Evolutionary conservation across 2,888 invertebrate genomes (phyloP), one percentile per base, ranked within the genome.

Genomic region (Mermis nigrescens): DNA sequence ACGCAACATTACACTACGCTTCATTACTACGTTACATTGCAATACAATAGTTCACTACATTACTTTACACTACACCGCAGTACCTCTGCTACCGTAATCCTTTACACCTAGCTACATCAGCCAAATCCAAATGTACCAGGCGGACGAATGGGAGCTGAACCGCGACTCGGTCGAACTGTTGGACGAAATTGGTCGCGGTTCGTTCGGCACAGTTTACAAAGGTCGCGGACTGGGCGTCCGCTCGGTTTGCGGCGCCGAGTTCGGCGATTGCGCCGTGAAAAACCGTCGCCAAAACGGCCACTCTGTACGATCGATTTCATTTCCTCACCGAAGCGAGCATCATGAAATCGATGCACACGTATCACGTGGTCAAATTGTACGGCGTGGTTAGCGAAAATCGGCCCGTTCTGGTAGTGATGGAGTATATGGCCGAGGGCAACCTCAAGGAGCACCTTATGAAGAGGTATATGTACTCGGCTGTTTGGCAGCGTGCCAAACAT

Each of bases 391-490:
- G 92, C 0, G 82, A 84, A 63, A 86, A 86, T 1, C 87, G 87
- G 73, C 94, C 94, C 48, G 87, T 89, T 0, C 79, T 88, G 57
- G 92, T 98, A 0, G 82, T 98, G 46, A 98, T 98, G 95, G 95
- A 98, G 76, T 78, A 95, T 62, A 98, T 98, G 98, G 83, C 82
- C 61, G 81, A 82, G 67, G 69, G 70, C 31, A 66, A 69, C 63
- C 64, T 69, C 57, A 59, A 70, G 55, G 71, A 71, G 56, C 67
- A 65, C 60, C 61, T 71, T 27, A 63, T 68, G 31, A 59, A 65
- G 1, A 63, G 66, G 59, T 59, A 45, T 22, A 48, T 28, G 7
- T 22, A 3, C 24, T 48, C 24, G 15, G 7, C 19, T 38, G n/a
- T n/a, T n/a, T n/a, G n/a, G n/a, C n/a, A n/a, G n/a, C n/a, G n/a